Evolutionary conservation across 1,140 invertebrate genomes (phyloP), one percentile per base, ranked within the genome.

Genomic region (Heliconius eleuchia): DNA sequence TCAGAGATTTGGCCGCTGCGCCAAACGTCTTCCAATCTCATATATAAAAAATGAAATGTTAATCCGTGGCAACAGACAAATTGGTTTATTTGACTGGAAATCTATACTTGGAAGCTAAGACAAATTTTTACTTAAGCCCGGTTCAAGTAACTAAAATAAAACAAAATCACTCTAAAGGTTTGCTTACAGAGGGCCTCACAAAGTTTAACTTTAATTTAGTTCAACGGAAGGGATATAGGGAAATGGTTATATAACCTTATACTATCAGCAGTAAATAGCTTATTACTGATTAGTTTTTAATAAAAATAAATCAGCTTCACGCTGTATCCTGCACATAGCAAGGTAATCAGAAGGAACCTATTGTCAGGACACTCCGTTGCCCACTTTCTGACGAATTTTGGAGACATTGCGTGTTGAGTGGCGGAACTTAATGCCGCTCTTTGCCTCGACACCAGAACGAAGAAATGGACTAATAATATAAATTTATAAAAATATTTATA

Each of bases 81-180:
- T 87, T 84, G 80, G 81, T 74, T 71, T 81, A 79, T 87, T 85
- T 83, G 42, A 78, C 77, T 80, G 66, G 77, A 83, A 82, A 83
- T 83, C 77, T 82, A 82, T 82, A 84, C 72, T 82, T 82, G 85
- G 87, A 85, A 60, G 75, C 46, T 37, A 66, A 80, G 75, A 81
- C 85, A 87, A 87, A 88, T 89, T 87, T 81, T 60, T 78, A 80
- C 73, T 80, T 80, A 83, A 87, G 86, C 82, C 80, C 77, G 80
- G 78, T 82, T 84, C 80, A 82, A 86, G 78, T 78, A 76, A 83
- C 86, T 30, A 85, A 88, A 89, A 86, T 87, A 86, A 83, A 82
- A 70, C 71, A 57, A 73, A 66, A 46, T 50, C 71, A 71, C n/a
- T 50, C 50, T 70, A 52, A 77, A 27, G 75, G 11, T 11, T 39